Evolutionary conservation across 2,113 vertebrate species (phyloP), one percentile per base, ranked within the genome.

Genomic region (Columbina picui): DNA sequence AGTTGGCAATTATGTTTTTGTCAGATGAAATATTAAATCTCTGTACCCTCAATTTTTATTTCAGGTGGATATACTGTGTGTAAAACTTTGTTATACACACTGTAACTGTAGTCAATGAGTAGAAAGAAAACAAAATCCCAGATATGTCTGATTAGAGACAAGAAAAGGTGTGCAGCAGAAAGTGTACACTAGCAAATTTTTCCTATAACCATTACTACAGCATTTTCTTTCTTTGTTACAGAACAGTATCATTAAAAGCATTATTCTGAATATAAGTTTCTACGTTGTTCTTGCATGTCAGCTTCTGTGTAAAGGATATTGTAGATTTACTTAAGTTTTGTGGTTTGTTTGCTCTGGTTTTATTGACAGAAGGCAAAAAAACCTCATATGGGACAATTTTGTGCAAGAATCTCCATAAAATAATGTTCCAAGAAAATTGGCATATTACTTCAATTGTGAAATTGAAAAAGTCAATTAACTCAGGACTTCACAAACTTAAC

Each of bases 381-480:
- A n/a, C n/a, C 6, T 65, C 38, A 73, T 39, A 60, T 49, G 23
- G 60, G 60, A 81, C 23, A 90, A 64, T 77, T 93, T 50, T 29
- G 26, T 56, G 64, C 49, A 93, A 15, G 2, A 78, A 55, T 47
- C 39, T 91, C 68, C 75, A 79, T 36, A 96, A 84, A 92, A 89
- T 52, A 90, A 84, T 19, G 38, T 60, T 78, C 53, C 47, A 87
- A 93, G 52, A 89, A 94, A 84, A 64, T 22, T 88, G 68, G 64
- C 84, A 55, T 93, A 78, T 71, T 87, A 91, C 65, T 91, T 87
- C 80, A 90, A 27, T 84, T 81, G 76, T 87, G 64, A 94, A 94
- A 95, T 18, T 81, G 76, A 75, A 90, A 61, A 94, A 89, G 76
- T 83, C 76, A 89, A 85, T 96, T 94, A 96, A 71, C 57, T 87